These are phyloP conservation scores for Bombus difficillimus DNA, from an alignment of 1,140 invertebrate species.

Conservation along the genomic window DNA sequence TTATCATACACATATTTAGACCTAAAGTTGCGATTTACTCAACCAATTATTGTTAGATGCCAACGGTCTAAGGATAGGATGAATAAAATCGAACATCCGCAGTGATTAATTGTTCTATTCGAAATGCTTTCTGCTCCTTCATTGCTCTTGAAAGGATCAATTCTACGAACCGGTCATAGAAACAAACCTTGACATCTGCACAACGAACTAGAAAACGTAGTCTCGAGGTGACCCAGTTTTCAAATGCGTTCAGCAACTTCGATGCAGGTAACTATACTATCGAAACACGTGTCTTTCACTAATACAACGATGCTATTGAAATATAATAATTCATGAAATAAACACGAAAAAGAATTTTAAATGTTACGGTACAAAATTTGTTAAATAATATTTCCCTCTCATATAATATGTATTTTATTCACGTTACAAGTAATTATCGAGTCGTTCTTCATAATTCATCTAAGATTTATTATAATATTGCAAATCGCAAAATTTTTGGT, in stretches of 20 bases:
- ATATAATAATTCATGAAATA: background rate
- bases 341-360: background rate
- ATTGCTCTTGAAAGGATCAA: background rate
- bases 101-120: background rate
- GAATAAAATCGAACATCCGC: background rate
- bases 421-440: background rate
- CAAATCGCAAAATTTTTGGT: too few relatives aligned
- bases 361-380: background rate
- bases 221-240: conserved; percentile 17
- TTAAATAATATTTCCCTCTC: background rate
- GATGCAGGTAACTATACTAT: conserved; percentile 7
- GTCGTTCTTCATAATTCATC: background rate
- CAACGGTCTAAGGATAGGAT: background rate
- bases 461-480: too few relatives aligned
- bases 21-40: background rate
- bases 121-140: background rate
- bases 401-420: background rate
- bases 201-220: conserved; percentile 13
- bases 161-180: background rate
- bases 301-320: too few relatives aligned
- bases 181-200: conserved; percentile 16
- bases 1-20: background rate
- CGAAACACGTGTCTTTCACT: background rate
- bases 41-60: background rate
- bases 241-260: conserved; percentile 1